Conservation (phyloP, 2,888 invertebrate species). For the Anthophora plumipes region DNA sequence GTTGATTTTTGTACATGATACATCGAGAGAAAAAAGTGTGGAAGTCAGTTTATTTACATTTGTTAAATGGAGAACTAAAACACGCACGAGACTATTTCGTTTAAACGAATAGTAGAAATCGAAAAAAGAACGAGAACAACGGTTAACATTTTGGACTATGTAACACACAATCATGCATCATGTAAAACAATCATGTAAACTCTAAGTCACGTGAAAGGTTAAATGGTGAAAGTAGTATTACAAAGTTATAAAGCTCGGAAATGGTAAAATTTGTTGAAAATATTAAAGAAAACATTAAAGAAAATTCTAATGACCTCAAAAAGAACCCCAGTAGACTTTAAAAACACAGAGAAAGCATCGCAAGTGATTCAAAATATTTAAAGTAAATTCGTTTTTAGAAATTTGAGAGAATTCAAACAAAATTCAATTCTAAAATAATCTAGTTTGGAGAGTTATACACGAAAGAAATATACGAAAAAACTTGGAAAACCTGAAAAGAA, state of each 20-base stretch:
- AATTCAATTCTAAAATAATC: background rate
- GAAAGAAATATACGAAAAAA: background rate
- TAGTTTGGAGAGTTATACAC: background rate
- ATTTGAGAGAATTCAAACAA: too few species aligned
- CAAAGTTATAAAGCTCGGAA: background rate
- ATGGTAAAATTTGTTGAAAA: background rate
- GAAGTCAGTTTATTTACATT: background rate
- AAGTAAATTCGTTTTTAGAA: too few species aligned
- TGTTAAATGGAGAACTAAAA: background rate
- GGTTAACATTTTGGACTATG: background rate
- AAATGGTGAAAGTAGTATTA: background rate
- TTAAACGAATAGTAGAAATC: background rate
- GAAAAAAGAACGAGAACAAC: background rate
- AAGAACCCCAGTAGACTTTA: background rate
- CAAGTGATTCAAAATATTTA: too few species aligned
- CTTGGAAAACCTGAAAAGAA: background rate
- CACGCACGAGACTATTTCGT: background rate
- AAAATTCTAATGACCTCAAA: background rate
- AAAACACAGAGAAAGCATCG: too few species aligned
- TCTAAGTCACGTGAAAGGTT: background rate
- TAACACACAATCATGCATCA: background rate
- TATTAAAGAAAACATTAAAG: background rate
- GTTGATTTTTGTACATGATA: background rate
- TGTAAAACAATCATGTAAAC: background rate
- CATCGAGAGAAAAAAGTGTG: background rate